Base-by-base conservation (phyloP, 2,113 vertebrate genomes). In the Oplegnathus fasciatus region DNA sequence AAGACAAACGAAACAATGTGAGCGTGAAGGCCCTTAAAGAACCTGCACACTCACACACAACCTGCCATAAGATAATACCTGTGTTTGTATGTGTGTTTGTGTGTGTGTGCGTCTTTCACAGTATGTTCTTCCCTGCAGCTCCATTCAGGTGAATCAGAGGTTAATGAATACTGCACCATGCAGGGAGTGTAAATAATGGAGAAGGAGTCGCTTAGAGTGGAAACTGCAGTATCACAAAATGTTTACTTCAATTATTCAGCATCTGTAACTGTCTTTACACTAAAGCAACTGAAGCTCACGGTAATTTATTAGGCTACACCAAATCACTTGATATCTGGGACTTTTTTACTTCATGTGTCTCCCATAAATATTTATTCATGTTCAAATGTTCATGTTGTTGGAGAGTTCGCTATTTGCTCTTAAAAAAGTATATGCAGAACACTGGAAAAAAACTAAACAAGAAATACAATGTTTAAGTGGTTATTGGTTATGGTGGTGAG, bases 111-210 rank as follows among this genome's bases (percentile, higher is more conserved):
- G 5, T 24, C 11, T 48, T 46, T 40, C 11, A 70, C 50, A 30
- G 42, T 7, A 57, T 64, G 46, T n/a, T 67, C 44, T 48, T 48
- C 69, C 13, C 28, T 64, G 64, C 57, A 34, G 11, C 22, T 64
- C 24, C 6, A 1, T 48, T 71, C 66, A 81, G 60, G n/a, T 71
- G 50, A 76, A 55, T n/a, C 72, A 40, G 64, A 74, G 13, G 46
- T 72, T 82, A 77, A 86, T 86, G 22, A 86, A 86, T 82, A 82
- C 34, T 86, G 73, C 78, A 86, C 22, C 37, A 42, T 46, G 65
- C 50, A 34, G 32, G 42, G 62, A 66, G 73, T 82, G 60, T 86
- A 72, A 86, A 82, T 82, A 82, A 86, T 82, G 60, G 26, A 81
- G 70, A 24, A 44, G 71, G 17, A 60, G 30, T 71, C 14, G 17